These are phyloP conservation scores for Toxonevra muliebris DNA, from an alignment of 2,888 invertebrate species.

Conservation along the genomic window DNA sequence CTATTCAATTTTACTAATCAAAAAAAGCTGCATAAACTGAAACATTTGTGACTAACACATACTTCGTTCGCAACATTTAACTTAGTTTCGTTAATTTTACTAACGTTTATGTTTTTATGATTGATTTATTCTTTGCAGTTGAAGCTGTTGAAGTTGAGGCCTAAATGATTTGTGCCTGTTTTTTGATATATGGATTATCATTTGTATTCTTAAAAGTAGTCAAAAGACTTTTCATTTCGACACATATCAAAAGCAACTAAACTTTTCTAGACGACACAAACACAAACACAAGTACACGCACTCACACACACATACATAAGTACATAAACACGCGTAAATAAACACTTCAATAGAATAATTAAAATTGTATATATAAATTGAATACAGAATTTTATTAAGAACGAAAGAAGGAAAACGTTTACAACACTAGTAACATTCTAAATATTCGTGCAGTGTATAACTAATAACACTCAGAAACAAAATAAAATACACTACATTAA, in stretches of 20 bases:
- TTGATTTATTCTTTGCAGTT: conserved; percentile 65
- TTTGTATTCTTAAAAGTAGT: conserved; percentile 48
- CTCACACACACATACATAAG: conserved; percentile 12
- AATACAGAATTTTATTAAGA: too few species aligned
- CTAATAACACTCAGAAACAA: conserved; percentile 4
- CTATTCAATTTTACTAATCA: too few species aligned
- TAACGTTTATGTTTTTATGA: conserved; percentile 61
- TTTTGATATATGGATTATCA: conserved; percentile 54
- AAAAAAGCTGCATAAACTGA: too few species aligned
- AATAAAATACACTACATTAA: conserved; percentile 1
- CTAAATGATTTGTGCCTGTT: conserved; percentile 61
- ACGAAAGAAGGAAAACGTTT: too few species aligned
- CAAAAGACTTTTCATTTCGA: conserved; percentile 51
- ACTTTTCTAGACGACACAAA: conserved; percentile 12
- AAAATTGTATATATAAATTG: too few species aligned
- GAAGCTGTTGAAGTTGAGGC: conserved; percentile 64
- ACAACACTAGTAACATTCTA: too few species aligned
- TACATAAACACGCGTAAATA: conserved; percentile 40
- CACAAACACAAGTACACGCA: conserved; percentile 38
- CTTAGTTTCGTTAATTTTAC: conserved; percentile 48
- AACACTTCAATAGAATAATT: not conserved
- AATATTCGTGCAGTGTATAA: too few species aligned
- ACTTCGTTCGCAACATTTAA: conserved; percentile 44
- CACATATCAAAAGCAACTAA: conserved; percentile 33
- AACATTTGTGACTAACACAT: conserved; percentile 50